A percentile compares a stretch with the other conserved stretches of the same genome.
phyloP scores from a whole-genome alignment of 2,113 vertebrate genomes.

The Elanus axillaris region DNA sequence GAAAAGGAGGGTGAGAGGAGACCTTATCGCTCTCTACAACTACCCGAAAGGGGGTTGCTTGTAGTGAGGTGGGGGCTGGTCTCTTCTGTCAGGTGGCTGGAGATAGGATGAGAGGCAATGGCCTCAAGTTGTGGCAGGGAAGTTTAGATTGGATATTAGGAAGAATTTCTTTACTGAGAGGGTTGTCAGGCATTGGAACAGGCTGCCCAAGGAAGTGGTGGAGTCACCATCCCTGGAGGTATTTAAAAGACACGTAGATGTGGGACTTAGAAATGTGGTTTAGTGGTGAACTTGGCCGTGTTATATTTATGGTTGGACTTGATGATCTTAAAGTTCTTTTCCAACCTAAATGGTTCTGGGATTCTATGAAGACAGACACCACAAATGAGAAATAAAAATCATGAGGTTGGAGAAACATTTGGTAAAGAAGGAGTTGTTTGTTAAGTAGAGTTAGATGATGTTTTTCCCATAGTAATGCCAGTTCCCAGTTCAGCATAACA shows the following conservation, averaged over 20 bases:
- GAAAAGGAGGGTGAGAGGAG: neutral
- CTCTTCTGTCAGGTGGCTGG: neutral
- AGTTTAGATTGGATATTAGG: neutral
- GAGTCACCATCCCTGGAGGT: neutral
- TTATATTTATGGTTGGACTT: neutral
- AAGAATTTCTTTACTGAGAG: neutral
- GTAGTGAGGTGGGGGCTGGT: accelerated
- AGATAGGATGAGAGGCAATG: neutral
- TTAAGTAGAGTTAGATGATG: neutral
- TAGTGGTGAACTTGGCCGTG: neutral
- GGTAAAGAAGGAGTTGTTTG: neutral
- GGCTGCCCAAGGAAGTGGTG: neutral
- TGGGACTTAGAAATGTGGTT: neutral
- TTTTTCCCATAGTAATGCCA: neutral
- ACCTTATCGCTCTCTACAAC: neutral
- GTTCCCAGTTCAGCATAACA: neutral
- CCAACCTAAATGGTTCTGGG: neutral
- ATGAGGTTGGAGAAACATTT: neutral
- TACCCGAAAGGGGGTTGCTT: neutral
- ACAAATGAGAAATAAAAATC: neutral
- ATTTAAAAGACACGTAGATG: neutral
- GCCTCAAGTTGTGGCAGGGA: neutral
- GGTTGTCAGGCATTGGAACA: neutral
- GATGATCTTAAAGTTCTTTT: neutral
- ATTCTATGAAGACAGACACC: neutral